Evolutionary conservation across 2,113 vertebrate genomes (phyloP), one percentile per base, ranked within the genome.

Genomic region (Bos taurus): DNA sequence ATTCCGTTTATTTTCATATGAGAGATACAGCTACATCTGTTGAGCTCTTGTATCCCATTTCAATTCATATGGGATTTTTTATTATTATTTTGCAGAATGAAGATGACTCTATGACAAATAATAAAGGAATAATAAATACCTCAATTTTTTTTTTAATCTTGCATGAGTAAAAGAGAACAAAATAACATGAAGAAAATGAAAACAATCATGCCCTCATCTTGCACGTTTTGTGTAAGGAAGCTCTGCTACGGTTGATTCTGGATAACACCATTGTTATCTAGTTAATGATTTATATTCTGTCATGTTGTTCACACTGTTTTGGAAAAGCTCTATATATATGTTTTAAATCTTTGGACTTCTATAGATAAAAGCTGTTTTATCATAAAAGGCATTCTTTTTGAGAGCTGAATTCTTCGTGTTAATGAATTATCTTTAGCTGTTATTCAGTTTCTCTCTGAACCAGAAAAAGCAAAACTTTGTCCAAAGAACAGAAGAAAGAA

Each of bases 91-190:
- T 96, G 57, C 43, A 80, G 92, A 96, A 97, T 92, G 80, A 64
- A 95, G 57, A 62, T 84, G 25, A 52, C 92, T 98, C 21, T 59
- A 96, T 62, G 25, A 94, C 87, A 96, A 30, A 2, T 85, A 97
- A 62, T 90, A 98, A 98, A 62, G 67, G 25, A 43, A 93, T 98
- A 92, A 98, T 96, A 97, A 98, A 97, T 97, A 98, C 93, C 88
- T 90, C 84, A 56, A 2, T 84, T 40, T 54, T 95, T n/a, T 88
- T 98, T 80, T 83, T 74, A 62, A 97, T 92, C 21, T 52, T 95
- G 8, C 50, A 88, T 92, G 17, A 97, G 56, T 46, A 97, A 62
- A 93, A 96, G 46, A 97, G 36, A 97, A 96, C 21, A 78, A 97
- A 98, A 93, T 57, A 92, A 87, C 82, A 81, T 50, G 93, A 97